Conservation (phyloP, 1,140 invertebrate species). For the Whitmania pigra region DNA sequence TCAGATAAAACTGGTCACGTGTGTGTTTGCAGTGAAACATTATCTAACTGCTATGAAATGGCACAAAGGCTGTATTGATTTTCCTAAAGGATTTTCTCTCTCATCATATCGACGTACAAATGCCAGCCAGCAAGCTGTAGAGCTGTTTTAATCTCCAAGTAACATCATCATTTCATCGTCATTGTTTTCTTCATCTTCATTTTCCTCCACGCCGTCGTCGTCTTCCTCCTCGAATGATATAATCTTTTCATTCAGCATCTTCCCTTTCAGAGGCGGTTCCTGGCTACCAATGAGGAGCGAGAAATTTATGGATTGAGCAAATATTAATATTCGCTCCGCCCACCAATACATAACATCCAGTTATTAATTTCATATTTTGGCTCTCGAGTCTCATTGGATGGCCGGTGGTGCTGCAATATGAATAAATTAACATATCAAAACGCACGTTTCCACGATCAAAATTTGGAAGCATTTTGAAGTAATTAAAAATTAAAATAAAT, state of each 20-base stretch:
- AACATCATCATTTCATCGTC: conserved; percentile 9
- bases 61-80: background rate
- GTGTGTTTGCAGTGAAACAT: too few relatives aligned
- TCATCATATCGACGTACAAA: conserved; percentile 1
- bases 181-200: conserved; percentile 6
- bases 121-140: background rate
- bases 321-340: background rate
- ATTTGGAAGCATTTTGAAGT: background rate
- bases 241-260: background rate
- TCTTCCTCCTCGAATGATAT: background rate
- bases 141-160: background rate
- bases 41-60: too few relatives aligned
- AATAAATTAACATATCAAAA: background rate
- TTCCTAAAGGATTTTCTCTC: background rate
- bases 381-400: background rate
- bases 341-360: conserved; percentile 1
- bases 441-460: background rate
- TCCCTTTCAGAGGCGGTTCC: background rate
- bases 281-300: too few relatives aligned
- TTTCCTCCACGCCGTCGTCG: background rate
- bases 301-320: too few relatives aligned
- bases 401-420: background rate
- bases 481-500: background rate
- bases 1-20: too few relatives aligned
- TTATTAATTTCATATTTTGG: conserved; percentile 13